Percentiles rank a stretch among this genome's conserved stretches.
Conservation (phyloP, 2,797 vertebrate species). For the Sebastes alutus region DNA sequence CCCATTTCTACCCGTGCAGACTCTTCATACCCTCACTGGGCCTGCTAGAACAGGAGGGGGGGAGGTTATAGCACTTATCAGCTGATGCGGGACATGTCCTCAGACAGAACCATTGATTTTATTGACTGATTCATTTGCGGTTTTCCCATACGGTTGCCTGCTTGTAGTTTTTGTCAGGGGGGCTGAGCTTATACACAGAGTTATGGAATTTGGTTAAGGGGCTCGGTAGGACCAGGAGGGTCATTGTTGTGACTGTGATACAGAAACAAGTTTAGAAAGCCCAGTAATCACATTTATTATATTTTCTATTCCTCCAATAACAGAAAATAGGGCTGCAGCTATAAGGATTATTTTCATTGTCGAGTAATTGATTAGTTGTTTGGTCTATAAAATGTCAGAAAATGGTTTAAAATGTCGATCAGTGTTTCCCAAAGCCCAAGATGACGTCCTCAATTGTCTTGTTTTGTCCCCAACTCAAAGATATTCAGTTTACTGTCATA, state of each 20-base stretch:
- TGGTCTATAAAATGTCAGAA: background rate
- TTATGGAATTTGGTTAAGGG: conserved; percentile 65
- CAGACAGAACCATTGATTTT: conserved; percentile 77
- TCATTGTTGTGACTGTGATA: background rate
- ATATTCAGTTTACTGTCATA: background rate
- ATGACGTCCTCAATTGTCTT: background rate
- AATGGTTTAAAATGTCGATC: background rate
- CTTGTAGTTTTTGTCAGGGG: conserved; percentile 77
- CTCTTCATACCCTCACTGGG: conserved; percentile 12
- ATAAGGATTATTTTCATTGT: background rate
- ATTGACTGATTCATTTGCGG: conserved; percentile 80
- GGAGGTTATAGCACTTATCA: conserved; percentile 84
- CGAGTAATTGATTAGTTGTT: background rate
- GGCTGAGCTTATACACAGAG: conserved; percentile 79
- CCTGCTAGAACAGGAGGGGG: conserved; percentile 66
- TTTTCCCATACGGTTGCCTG: conserved; percentile 60
- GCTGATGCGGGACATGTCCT: conserved; percentile 81
- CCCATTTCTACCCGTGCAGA: conserved; percentile 11
- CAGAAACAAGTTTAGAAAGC: conserved; percentile 10
- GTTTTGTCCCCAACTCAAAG: background rate
- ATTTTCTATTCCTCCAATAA: background rate
- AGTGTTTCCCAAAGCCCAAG: background rate
- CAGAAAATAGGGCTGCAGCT: background rate
- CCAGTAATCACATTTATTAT: background rate
- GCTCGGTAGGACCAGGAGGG: background rate